Evolutionary conservation across 2,797 vertebrate species (phyloP).

Genomic region (Octomys mimax): DNA sequence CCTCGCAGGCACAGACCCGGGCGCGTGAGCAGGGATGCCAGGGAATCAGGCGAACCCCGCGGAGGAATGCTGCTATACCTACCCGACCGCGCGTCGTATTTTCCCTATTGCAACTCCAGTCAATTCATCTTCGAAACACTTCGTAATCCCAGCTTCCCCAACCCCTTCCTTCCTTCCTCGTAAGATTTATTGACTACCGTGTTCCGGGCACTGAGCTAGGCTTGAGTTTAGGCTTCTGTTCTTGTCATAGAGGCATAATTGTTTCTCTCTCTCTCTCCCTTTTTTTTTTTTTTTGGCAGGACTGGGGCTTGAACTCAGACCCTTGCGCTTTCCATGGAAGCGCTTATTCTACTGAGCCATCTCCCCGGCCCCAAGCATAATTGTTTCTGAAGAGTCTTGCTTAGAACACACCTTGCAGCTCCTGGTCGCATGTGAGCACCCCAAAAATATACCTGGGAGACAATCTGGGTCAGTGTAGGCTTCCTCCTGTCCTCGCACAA

Average conservation of each 20-base stretch:
- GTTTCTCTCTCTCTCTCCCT: too few relatives aligned
- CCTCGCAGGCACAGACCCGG: neutral
- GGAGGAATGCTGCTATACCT: neutral
- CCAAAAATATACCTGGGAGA: neutral
- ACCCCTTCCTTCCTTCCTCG: neutral
- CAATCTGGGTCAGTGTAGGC: neutral
- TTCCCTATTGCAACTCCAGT: neutral
- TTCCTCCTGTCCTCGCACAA: neutral
- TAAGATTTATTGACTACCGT: neutral
- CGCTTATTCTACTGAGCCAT: too few relatives aligned
- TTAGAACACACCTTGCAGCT: neutral
- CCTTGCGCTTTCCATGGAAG: too few relatives aligned
- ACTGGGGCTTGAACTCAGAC: too few relatives aligned
- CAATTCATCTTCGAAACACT: neutral
- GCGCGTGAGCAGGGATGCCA: neutral
- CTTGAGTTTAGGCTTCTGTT: neutral
- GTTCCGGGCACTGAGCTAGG: neutral
- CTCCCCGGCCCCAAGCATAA: too few relatives aligned
- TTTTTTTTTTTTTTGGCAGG: too few relatives aligned
- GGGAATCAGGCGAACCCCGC: neutral
- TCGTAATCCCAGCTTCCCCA: neutral
- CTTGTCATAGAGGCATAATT: neutral
- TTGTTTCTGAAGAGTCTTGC: neutral
- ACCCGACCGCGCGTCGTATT: rapidly evolving
- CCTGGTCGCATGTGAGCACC: neutral